Percentiles rank a stretch among this genome's conserved stretches.
Evolutionary conservation across 2,797 vertebrate species (phyloP).

Genomic region (Falco cherrug): DNA sequence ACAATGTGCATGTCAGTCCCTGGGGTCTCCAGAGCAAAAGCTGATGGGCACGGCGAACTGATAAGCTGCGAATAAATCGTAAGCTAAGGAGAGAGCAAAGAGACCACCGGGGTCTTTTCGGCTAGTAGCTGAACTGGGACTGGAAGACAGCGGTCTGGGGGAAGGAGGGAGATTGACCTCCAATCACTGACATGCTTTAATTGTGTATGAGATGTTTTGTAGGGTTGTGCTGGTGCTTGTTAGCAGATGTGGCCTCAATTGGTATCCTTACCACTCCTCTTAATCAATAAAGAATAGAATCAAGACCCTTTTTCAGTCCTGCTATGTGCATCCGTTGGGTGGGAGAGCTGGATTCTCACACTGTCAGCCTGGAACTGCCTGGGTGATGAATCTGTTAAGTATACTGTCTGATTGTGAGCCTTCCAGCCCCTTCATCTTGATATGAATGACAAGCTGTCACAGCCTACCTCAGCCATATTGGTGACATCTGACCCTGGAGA

Average conservation of each 20-base stretch:
- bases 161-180: not conserved
- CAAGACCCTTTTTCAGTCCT: not conserved
- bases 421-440: not conserved
- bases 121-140: not conserved
- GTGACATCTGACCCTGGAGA: slow-evolving; percentile 25
- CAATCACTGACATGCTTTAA: not conserved
- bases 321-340: not conserved
- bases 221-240: not conserved
- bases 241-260: not conserved
- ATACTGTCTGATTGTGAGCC: not conserved
- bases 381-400: slow-evolving; percentile 31
- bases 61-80: not conserved
- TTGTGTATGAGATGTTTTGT: not conserved
- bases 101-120: not conserved
- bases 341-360: slow-evolving; percentile 7
- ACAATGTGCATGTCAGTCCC: rapidly evolving
- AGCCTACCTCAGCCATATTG: not conserved
- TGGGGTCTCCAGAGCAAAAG: not conserved
- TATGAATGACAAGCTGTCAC: slow-evolving; percentile 29
- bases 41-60: not conserved
- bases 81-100: not conserved
- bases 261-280: not conserved
- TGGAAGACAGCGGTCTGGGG: not conserved
- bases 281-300: not conserved
- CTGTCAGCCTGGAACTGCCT: not conserved